Percentiles rank a stretch among this genome's conserved stretches.
Conservation (phyloP, 1,140 invertebrate genomes). For the Drosophila bipectinata region DNA sequence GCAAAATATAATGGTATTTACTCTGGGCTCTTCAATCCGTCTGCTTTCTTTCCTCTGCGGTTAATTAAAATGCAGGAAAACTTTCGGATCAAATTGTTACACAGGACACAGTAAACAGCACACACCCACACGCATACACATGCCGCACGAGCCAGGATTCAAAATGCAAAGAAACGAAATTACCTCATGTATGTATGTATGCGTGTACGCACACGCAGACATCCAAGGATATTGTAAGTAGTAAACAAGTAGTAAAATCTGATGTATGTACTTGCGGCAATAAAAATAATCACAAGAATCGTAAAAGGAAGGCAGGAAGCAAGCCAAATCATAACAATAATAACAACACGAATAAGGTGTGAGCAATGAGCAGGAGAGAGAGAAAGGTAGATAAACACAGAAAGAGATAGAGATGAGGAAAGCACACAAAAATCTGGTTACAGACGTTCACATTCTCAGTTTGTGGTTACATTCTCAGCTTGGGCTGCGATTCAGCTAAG, state of each 20-base stretch:
- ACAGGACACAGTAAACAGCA: conserved; percentile 1
- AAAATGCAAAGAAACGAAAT: conserved; percentile 14
- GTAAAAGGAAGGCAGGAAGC: conserved; percentile 27
- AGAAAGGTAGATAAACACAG: neutral
- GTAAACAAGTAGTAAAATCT: conserved; percentile 52
- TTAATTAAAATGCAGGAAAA: conserved; percentile 60
- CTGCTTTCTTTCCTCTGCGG: conserved; percentile 28
- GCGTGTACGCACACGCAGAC: neutral
- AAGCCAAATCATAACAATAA: conserved; percentile 43
- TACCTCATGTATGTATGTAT: conserved; percentile 6
- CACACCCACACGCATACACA: neutral
- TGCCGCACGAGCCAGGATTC: neutral
- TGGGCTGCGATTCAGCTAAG: conserved; percentile 44
- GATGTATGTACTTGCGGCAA: conserved; percentile 42
- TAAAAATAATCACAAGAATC: conserved; percentile 47
- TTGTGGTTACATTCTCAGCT: conserved; percentile 52
- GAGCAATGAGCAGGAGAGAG: conserved; percentile 7
- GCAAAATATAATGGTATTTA: conserved; percentile 48
- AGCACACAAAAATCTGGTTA: conserved; percentile 47
- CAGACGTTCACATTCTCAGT: conserved; percentile 32
- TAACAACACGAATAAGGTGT: conserved; percentile 41
- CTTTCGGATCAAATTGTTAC: conserved; percentile 28
- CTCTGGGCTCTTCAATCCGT: conserved; percentile 32
- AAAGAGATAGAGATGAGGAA: conserved; percentile 15
- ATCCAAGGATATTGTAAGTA: conserved; percentile 29